Evolutionary conservation across 2,888 invertebrate genomes (phyloP), one percentile per base, ranked within the genome.

Genomic region (Pammene aurita): DNA sequence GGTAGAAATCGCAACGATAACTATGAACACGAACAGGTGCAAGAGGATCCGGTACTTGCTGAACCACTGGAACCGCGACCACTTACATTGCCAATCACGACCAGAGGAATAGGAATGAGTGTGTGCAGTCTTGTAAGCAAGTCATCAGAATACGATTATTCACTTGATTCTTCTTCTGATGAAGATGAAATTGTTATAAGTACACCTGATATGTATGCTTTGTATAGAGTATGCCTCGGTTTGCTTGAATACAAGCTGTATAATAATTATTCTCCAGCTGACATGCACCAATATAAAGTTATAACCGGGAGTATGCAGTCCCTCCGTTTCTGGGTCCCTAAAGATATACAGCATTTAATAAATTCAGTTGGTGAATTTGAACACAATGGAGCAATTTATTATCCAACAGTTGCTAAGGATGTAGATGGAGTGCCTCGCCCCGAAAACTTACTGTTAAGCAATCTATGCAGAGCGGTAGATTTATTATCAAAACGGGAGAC

Each of bases 51-150:
- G n/a, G 46, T n/a, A 0, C 14, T 46, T n/a, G 14, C 46, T 46
- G 2, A 7, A 2, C 5, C 14, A 7, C n/a, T 46, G 46, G n/a
- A 6, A n/a, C 46, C 46, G 7, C 46, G 2, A 7, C 7, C 1
- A 7, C n/a, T 46, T 46, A 14, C n/a, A 2, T 14, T 46, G 46
- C 46, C 46, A 7, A 46, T 46, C 14, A 46, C 46, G 14, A 46
- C 46, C 7, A 46, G 46, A 46, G 46, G 46, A 46, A 46, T 46
- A 14, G 46, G 46, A 46, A 46, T 46, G 46, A 46, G n/a, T 14
- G 46, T 46, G 14, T 46, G 46, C 46, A 46, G 46, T 14, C 46
- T 46, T 14, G 46, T 14, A 46, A 7, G 1, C n/a, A n/a, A 0
- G 0, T 14, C 14, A 9, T 44, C 44, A n/a, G n/a, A 6, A n/a